Base-by-base conservation (phyloP, 1,140 invertebrate species). In the Rhagoletis zephyria region DNA sequence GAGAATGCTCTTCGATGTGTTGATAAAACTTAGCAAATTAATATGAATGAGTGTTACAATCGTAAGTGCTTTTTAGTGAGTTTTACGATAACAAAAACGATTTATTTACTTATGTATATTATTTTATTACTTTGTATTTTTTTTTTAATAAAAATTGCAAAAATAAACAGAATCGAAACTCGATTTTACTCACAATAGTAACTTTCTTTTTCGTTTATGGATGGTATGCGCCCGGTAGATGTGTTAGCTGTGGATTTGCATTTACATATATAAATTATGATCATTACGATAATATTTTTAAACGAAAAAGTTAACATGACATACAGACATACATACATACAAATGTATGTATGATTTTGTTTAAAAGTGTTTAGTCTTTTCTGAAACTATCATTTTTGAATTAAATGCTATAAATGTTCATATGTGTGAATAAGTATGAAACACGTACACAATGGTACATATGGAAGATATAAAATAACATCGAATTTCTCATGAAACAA, bases 181-280 rank as follows among this genome's bases (percentile, higher is more conserved):
- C 60, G 85, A 48, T 88, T 88, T 91, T 94, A 94, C 94, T 94
- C 93, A 94, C 95, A 96, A 92, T 95, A 95, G 91, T 95, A 95
- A 87, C 94, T 94, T 90, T 95, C 94, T 92, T 94, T 95, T 89
- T 95, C 95, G 89, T 93, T 91, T 91, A 95, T 95, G 90, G 92
- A 89, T 93, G 94, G 90, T 92, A 92, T 92, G 93, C 94, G 91
- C 91, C 94, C 94, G 90, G 93, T 89, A 90, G 93, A 93, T 90
- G 93, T 92, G 92, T 94, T 94, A 92, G 93, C 94, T 94, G 94
- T 93, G 93, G 92, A 94, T 93, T 93, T 92, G 91, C 92, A 92
- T 70, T 85, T 87, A 77, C n/a, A 59, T 88, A 67, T 86, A 70
- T 60, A 87, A 87, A 85, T 86, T 45, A 88, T 88, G 87, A 88